Evolutionary conservation across 1,140 invertebrate species (phyloP), one percentile per base, ranked within the genome.

Genomic region (Habropoda laboriosa): DNA sequence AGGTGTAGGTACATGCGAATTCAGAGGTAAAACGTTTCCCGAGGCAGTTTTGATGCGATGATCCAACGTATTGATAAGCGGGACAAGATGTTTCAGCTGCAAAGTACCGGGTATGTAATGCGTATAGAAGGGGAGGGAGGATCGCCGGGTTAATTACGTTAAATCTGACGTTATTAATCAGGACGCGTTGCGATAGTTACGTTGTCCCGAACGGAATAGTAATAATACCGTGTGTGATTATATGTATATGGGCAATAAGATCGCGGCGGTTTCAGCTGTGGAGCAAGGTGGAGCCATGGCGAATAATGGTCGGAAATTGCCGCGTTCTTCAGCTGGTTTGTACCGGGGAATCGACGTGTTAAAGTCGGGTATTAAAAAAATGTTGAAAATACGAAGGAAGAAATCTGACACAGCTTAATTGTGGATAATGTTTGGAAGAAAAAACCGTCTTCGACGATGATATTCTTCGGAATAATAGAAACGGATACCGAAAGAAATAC

Each of bases 101-200:
- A 24, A 60, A 38, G n/a, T 24, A 24, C 32, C 27, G 63, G 58
- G 21, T 64, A 40, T 18, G 8, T 27, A 30, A 32, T 10, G 1
- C n/a, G n/a, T n/a, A n/a, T n/a, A n/a, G n/a, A n/a, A n/a, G n/a
- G n/a, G n/a, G n/a, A n/a, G n/a, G 10, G 7, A 5, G 35, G 24
- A 64, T 42, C 72, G 58, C 7, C 53, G 3, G 53, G 32, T 77
- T 76, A 76, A 76, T 76, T 67, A 45, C 74, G 13, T 38, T 57
- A 42, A 68, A 68, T 76, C 63, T 42, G 40, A 45, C 51, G 51
- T 57, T 68, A 47, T 67, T 77, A 77, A 77, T 76, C 21, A 38
- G 30, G 32, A 12, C 21, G 67, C 4, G 51, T 57, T n/a, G 21
- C 21, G 13, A 24, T 51, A 16, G 57, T 3, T 8, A n/a, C 24